Conservation (phyloP, 2,113 vertebrate genomes). For the Seriola rivoliana region DNA sequence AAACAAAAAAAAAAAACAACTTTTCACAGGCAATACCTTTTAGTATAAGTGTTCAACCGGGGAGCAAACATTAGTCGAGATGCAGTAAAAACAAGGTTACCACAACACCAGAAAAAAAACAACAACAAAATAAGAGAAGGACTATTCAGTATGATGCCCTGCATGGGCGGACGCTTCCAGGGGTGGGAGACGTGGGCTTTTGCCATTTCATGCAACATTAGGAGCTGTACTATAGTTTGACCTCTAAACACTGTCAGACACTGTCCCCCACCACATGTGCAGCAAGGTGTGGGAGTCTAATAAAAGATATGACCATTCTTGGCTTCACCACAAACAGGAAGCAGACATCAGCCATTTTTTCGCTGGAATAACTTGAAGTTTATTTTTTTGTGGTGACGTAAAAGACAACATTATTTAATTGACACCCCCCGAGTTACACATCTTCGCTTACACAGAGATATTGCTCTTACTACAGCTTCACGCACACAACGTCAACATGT, state of each 20-base stretch:
- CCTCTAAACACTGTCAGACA: not conserved
- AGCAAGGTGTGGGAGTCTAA: not conserved
- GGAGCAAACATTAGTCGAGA: conserved; percentile 14
- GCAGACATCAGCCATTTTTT: not conserved
- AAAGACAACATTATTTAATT: too few species aligned
- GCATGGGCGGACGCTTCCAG: not conserved
- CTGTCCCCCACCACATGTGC: not conserved
- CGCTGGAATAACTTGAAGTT: not conserved
- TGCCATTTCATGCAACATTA: too few species aligned
- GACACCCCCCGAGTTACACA: too few species aligned
- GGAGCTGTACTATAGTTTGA: not conserved
- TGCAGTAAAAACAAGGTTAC: conserved; percentile 1
- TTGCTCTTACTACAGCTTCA: not conserved
- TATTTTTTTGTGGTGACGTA: too few species aligned
- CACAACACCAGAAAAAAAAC: too few species aligned
- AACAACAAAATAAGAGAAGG: not conserved
- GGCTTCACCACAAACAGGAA: not conserved
- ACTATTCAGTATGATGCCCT: conserved; percentile 1
- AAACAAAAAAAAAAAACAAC: not conserved
- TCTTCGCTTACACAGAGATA: too few species aligned
- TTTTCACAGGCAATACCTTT: not conserved
- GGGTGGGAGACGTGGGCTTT: too few species aligned
- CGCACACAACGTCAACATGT: not conserved
- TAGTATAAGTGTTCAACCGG: not conserved
- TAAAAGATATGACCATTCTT: not conserved